Conservation (phyloP, 2,888 invertebrate genomes). For the Philereme transversata region DNA sequence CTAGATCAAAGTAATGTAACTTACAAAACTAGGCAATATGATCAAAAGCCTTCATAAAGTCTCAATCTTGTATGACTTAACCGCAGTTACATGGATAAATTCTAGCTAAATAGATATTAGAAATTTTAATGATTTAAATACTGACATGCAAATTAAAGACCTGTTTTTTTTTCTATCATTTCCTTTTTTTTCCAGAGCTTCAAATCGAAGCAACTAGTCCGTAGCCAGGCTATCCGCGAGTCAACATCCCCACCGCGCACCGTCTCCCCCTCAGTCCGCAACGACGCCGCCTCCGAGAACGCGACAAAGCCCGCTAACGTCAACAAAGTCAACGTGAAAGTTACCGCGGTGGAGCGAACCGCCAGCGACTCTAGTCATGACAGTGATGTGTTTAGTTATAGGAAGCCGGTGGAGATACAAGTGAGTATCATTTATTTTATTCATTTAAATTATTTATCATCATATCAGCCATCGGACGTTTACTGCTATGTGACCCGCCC, state of each 20-base stretch:
- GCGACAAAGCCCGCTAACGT: slow-evolving; percentile 42
- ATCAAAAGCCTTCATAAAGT: slow-evolving; percentile 16
- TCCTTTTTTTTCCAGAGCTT: slow-evolving; percentile 69
- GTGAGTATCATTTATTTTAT: slow-evolving; percentile 43
- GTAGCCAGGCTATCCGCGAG: slow-evolving; percentile 96
- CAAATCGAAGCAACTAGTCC: slow-evolving; percentile 92
- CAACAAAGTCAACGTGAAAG: slow-evolving; percentile 33
- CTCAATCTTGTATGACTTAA: too few species aligned
- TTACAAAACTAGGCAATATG: neutral
- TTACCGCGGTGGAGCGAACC: slow-evolving; percentile 28
- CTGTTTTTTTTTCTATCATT: too few species aligned
- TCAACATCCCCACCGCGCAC: slow-evolving; percentile 87
- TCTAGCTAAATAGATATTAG: too few species aligned
- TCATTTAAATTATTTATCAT: neutral
- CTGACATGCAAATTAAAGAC: too few species aligned
- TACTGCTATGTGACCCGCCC: too few species aligned
- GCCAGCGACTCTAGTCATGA: slow-evolving; percentile 65
- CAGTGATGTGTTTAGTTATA: slow-evolving; percentile 46
- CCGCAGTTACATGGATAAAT: too few species aligned
- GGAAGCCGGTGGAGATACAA: slow-evolving; percentile 76
- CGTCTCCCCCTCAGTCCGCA: slow-evolving; percentile 66
- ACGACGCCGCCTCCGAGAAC: slow-evolving; percentile 33
- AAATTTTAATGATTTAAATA: too few species aligned
- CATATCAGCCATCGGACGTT: too few species aligned
- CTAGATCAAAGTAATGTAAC: neutral